A percentile compares a stretch with the other conserved stretches of the same genome.
These are phyloP conservation scores for Nebria ingens DNA, from an alignment of 1,140 invertebrate genomes.

Conservation along the genomic window DNA sequence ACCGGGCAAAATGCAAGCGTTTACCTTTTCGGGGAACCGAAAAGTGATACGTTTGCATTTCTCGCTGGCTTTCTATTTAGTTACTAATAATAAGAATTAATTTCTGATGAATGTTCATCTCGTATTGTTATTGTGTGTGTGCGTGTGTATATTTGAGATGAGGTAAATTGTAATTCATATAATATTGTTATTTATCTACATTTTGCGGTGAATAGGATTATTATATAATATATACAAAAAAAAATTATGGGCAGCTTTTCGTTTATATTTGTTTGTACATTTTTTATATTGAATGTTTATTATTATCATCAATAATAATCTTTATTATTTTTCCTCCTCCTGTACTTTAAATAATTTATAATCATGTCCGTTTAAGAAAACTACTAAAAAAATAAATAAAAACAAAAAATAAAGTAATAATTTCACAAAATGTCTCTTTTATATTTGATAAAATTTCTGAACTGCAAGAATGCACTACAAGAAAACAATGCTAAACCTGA, in stretches of 20 bases:
- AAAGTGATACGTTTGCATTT: too few species aligned
- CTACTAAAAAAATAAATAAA: conserved; percentile 11
- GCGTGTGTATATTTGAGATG: conserved; percentile 6
- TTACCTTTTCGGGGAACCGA: too few species aligned
- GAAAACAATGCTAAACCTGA: too few species aligned
- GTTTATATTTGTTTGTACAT: conserved; percentile 9
- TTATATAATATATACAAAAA: neutral
- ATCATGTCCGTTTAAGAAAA: neutral
- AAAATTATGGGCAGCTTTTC: conserved; percentile 4
- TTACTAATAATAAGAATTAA: too few species aligned
- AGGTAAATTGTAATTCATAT: conserved; percentile 2
- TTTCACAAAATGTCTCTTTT: conserved; percentile 14
- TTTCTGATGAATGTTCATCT: conserved; percentile 4
- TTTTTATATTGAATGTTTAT: conserved; percentile 8
- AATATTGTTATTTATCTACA: conserved; percentile 2
- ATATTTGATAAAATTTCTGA: conserved; percentile 1
- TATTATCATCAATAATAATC: too few species aligned
- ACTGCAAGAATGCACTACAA: conserved; percentile 30
- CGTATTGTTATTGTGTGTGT: conserved; percentile 5
- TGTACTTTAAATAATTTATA: conserved; percentile 11
- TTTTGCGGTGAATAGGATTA: conserved; percentile 4
- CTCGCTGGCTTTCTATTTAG: too few species aligned
- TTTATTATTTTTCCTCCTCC: conserved; percentile 1
- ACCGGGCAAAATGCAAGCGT: too few species aligned
- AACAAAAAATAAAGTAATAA: neutral